phyloP scores from a whole-genome alignment of 2,797 vertebrate genomes.

The Tiaroga cobitis region DNA sequence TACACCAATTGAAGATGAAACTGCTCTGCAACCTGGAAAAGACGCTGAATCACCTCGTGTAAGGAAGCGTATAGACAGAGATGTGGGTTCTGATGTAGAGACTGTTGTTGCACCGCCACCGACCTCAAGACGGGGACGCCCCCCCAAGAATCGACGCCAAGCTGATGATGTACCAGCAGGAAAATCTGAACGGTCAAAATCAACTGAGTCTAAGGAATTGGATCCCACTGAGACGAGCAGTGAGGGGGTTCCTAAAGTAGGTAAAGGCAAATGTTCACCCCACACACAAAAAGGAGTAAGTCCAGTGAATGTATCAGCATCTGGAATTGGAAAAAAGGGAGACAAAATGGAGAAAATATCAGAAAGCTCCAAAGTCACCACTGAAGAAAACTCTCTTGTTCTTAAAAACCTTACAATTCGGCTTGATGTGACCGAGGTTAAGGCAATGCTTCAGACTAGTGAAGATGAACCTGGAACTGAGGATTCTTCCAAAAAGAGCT shows the following conservation, averaged over 20 bases:
- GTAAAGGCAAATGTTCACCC: constrained; percentile 89
- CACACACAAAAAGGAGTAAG: constrained; percentile 78
- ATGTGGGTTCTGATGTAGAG: constrained; percentile 79
- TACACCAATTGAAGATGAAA: constrained; percentile 88
- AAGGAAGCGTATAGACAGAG: constrained; percentile 90
- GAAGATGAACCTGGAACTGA: constrained; percentile 79
- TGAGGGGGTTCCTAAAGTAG: constrained; percentile 80
- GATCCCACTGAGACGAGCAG: constrained; percentile 83
- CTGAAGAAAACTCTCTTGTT: constrained; percentile 82
- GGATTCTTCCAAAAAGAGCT: constrained; percentile 75
- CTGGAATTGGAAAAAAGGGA: constrained; percentile 79
- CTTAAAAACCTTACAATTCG: constrained; percentile 86
- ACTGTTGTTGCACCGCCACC: constrained; percentile 71
- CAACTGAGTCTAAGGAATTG: constrained; percentile 81
- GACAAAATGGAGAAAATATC: constrained; percentile 77
- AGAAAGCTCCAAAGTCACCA: constrained; percentile 78
- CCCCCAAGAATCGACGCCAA: constrained; percentile 88
- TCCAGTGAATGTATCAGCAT: constrained; percentile 69
- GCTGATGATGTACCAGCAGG: constrained; percentile 80
- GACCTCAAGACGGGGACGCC: constrained; percentile 84
- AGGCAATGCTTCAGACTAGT: constrained; percentile 78
- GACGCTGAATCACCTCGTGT: constrained; percentile 87
- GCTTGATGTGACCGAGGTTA: constrained; percentile 84
- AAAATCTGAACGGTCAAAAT: constrained; percentile 81
- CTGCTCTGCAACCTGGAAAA: constrained; percentile 79